These are phyloP conservation scores for Xylota sylvarum DNA, from an alignment of 2,888 invertebrate species.

Conservation along the genomic window DNA sequence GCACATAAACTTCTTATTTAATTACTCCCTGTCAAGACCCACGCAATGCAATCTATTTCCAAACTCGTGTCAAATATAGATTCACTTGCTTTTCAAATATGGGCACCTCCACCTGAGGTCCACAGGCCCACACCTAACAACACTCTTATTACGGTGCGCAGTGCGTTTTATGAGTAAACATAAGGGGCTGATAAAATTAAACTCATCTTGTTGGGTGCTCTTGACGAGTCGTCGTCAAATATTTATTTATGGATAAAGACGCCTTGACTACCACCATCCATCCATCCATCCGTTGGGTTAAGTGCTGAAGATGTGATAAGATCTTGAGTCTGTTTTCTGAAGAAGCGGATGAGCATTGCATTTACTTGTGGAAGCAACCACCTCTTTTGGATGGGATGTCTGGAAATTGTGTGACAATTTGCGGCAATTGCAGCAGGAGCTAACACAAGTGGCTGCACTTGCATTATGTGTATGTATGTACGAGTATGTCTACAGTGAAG, in stretches of 20 bases:
- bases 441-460: slow-evolving; percentile 44
- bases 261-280: slow-evolving; percentile 43
- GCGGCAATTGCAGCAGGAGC: slow-evolving; percentile 46
- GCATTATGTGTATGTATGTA: too few species aligned
- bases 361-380: slow-evolving; percentile 36
- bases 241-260: slow-evolving; percentile 67
- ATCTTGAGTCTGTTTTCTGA: slow-evolving; percentile 59
- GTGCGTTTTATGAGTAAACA: slow-evolving; percentile 52
- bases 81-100: slow-evolving; percentile 16
- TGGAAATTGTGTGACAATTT: slow-evolving; percentile 58
- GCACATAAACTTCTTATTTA: not conserved
- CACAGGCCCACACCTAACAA: slow-evolving; percentile 12
- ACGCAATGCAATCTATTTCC: slow-evolving; percentile 53
- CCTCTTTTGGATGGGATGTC: slow-evolving; percentile 10
- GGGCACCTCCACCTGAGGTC: slow-evolving; percentile 59
- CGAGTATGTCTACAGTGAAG: slow-evolving; percentile 18
- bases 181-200: slow-evolving; percentile 54
- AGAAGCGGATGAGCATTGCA: slow-evolving; percentile 54
- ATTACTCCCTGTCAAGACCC: slow-evolving; percentile 30
- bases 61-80: slow-evolving; percentile 46
- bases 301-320: slow-evolving; percentile 68
- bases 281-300: slow-evolving; percentile 56
- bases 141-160: not conserved
- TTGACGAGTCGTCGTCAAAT: slow-evolving; percentile 62
- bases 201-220: slow-evolving; percentile 58